phyloP scores from a whole-genome alignment of 2,888 invertebrate genomes.

The Drosophila falleni region DNA sequence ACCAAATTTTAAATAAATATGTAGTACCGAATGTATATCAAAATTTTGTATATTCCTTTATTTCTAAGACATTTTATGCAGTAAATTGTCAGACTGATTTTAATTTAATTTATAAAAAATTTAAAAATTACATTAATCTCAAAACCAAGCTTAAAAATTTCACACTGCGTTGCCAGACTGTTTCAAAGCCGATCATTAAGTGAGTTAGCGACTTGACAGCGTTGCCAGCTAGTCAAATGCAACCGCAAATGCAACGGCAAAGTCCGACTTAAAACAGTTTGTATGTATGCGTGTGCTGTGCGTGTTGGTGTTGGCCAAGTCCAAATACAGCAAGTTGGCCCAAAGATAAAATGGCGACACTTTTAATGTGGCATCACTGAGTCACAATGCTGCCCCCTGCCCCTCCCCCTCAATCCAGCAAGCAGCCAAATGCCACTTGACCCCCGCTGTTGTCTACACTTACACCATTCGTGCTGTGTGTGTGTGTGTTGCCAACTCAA shows the following conservation, averaged over 20 bases:
- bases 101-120: neutral
- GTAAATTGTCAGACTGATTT: too few species aligned
- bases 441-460: constrained; percentile 34
- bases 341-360: constrained; percentile 54
- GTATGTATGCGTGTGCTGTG: neutral
- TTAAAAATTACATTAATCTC: neutral
- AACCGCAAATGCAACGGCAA: constrained; percentile 4
- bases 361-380: constrained; percentile 42
- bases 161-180: constrained; percentile 4
- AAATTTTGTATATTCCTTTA: too few species aligned
- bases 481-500: constrained; percentile 49
- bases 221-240: constrained; percentile 5
- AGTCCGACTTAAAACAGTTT: neutral
- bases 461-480: constrained; percentile 1
- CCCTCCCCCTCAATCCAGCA: neutral
- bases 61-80: too few species aligned
- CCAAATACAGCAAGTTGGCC: constrained; percentile 26
- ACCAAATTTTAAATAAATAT: too few species aligned
- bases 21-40: too few species aligned
- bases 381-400: constrained; percentile 13
- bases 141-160: neutral
- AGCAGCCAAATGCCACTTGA: constrained; percentile 46
- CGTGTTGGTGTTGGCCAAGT: constrained; percentile 27
- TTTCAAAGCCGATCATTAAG: neutral
- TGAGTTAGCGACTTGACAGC: neutral